Percentiles rank a stretch among this genome's conserved stretches.
Conservation (phyloP, 35 echinoderm and acorn worm species). For the Strongylocentrotus purpuratus region DNA sequence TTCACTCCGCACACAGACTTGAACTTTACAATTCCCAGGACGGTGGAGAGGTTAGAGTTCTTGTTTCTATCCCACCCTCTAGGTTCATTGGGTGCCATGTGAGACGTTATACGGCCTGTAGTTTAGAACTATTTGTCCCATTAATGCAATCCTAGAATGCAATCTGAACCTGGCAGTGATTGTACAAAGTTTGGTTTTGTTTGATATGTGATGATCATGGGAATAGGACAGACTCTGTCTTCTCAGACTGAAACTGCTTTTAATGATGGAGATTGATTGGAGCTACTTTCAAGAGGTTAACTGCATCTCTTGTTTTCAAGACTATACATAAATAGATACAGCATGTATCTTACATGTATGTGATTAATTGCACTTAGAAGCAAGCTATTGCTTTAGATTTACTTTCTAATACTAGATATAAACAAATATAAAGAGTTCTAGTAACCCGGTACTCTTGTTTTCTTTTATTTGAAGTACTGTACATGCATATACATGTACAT, state of each 20-base stretch:
- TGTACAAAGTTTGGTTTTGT: neutral
- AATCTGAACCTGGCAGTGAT: neutral
- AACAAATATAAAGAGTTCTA: no score
- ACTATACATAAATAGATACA: neutral
- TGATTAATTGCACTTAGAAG: no score
- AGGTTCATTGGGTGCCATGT: neutral
- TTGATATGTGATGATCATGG: constrained; percentile 17
- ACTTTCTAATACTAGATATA: no score
- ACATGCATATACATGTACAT: no score
- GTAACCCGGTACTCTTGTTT: no score
- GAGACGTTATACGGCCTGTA: neutral
- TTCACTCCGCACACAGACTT: neutral
- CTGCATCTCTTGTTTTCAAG: neutral
- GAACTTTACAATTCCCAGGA: constrained; percentile 29
- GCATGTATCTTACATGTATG: no score
- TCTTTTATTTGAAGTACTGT: no score
- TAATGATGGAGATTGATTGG: neutral
- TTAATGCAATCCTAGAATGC: neutral
- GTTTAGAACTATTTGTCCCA: neutral
- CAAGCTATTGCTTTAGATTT: no score
- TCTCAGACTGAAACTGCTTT: neutral
- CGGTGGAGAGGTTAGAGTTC: neutral
- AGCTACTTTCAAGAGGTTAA: neutral
- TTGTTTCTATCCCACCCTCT: neutral
- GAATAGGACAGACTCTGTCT: neutral